Evolutionary conservation across 2,888 invertebrate species (phyloP), one percentile per base, ranked within the genome.

Genomic region (Leptarthrus brevirostris): DNA sequence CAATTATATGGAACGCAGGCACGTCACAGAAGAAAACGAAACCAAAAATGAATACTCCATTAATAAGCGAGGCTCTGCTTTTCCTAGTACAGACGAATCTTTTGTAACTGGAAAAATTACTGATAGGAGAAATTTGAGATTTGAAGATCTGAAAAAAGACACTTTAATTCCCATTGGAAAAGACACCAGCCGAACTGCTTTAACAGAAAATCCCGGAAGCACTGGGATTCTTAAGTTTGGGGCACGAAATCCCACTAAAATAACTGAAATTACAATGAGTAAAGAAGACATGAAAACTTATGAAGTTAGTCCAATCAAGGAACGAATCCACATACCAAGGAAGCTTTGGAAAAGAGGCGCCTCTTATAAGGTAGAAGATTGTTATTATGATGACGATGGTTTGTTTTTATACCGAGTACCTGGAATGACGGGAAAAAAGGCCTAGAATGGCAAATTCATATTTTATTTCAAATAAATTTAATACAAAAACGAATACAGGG

Each of bases 301-400:
- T 58, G 83, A 82, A 72, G 82, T 84, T 74, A 78, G 75, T 1
- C 77, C 75, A 22, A 75, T 81, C 0, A 82, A 83, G 75, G 88
- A 90, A 76, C 86, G 86, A 80, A 93, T 94, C 76, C 86, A 86
- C 77, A 93, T 94, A 76, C 93, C 94, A 2, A 88, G 87, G 78
- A 87, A 89, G 69, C 86, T 89, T 36, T 88, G 87, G 78, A 89
- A 89, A 78, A 84, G 82, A 79, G 91, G 90, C 24, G 89, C 87
- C 52, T 90, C 90, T 6, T 94, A 93, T 80, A 91, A 90, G 84
- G 86, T 93, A 0, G 89, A 91, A 77, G 93, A 94, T 83, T 91
- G 92, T 79, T 95, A 90, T 82, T 95, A 94, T 83, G 92, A 93
- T 81, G 88, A 90, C 81, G 91, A 93, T 86, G 94, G 94, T 0